Evolutionary conservation across 2,888 invertebrate genomes (phyloP).

Genomic region (Dynastes hyllus): DNA sequence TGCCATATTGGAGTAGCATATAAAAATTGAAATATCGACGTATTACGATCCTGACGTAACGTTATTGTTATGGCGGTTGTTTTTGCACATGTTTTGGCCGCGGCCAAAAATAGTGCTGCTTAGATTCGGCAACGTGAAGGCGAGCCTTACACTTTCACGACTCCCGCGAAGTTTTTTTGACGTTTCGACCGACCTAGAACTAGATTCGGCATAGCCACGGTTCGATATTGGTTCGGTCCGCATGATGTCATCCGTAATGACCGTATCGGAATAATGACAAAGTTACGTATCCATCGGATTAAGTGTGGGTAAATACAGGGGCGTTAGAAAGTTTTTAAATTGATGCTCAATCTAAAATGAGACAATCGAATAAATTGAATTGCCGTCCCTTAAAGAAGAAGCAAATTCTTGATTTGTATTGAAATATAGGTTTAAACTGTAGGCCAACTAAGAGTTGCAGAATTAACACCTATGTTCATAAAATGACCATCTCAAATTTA

Average conservation of each 20-base stretch:
- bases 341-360: too few relatives aligned
- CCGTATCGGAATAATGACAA: constrained; percentile 2
- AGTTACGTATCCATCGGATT: background rate
- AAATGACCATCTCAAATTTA: too few relatives aligned
- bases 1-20: too few relatives aligned
- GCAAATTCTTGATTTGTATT: too few relatives aligned
- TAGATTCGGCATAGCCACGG: constrained; percentile 34
- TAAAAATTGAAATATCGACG: background rate
- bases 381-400: too few relatives aligned
- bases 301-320: background rate
- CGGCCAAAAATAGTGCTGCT: constrained; percentile 41
- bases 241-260: constrained; percentile 8
- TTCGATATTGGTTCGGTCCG: background rate
- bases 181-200: constrained; percentile 40
- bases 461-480: too few relatives aligned
- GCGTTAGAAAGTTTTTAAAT: background rate
- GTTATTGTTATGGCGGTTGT: constrained; percentile 43
- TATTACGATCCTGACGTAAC: constrained; percentile 36
- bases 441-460: too few relatives aligned
- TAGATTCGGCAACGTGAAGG: constrained; percentile 9
- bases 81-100: constrained; percentile 41
- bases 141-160: constrained; percentile 38
- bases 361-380: too few relatives aligned
- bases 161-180: constrained; percentile 35
- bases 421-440: too few relatives aligned